Percentiles rank a stretch among this genome's conserved stretches.
phyloP scores from a whole-genome alignment of 2,888 invertebrate species.

The Muscina levida region DNA sequence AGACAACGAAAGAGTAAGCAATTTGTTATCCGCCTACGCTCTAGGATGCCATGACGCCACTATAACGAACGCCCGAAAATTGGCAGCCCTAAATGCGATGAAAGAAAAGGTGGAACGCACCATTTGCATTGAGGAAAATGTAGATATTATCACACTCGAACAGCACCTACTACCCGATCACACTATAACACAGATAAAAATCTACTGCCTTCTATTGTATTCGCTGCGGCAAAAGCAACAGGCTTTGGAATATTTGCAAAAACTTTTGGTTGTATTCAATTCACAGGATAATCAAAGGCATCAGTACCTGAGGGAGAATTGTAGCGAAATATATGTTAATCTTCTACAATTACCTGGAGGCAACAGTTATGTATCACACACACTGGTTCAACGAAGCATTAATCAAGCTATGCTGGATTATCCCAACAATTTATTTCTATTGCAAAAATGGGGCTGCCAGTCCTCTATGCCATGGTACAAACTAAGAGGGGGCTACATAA shows the following conservation, averaged over 20 bases:
- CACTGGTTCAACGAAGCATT: conserved; percentile 79
- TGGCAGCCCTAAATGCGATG: conserved; percentile 68
- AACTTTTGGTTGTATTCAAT: conserved; percentile 68
- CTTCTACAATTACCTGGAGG: conserved; percentile 68
- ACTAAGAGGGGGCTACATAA: conserved; percentile 79
- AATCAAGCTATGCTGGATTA: conserved; percentile 80
- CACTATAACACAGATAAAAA: conserved; percentile 71
- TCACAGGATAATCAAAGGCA: conserved; percentile 68
- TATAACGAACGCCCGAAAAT: conserved; percentile 67
- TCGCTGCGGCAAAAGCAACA: conserved; percentile 68
- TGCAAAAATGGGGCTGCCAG: conserved; percentile 80
- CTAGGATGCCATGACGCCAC: conserved; percentile 40
- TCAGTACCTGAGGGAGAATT: conserved; percentile 78
- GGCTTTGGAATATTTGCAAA: conserved; percentile 70
- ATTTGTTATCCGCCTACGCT: conserved; percentile 70
- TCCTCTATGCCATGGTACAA: conserved; percentile 82
- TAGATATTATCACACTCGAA: conserved; percentile 72
- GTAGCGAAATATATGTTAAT: conserved; percentile 79
- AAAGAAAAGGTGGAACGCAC: conserved; percentile 67
- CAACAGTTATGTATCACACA: conserved; percentile 77
- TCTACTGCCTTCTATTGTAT: conserved; percentile 71
- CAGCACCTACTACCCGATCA: conserved; percentile 75
- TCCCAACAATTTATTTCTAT: conserved; percentile 83
- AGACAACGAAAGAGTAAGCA: conserved; percentile 68
- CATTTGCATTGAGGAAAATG: conserved; percentile 69